Evolutionary conservation across 2,888 invertebrate species (phyloP).

Genomic region (Hypercompe scribonia): DNA sequence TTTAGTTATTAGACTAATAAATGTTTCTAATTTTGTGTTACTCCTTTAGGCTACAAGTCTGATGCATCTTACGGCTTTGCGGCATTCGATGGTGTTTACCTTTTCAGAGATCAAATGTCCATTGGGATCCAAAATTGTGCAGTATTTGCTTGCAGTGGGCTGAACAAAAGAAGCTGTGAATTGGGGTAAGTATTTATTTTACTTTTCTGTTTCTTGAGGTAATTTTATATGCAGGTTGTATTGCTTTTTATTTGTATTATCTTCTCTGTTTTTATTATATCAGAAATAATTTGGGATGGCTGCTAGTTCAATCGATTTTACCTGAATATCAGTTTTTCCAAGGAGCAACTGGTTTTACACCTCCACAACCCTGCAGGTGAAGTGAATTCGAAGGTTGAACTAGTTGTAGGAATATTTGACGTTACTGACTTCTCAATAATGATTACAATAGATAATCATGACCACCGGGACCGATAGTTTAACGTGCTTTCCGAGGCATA

Average conservation of each 20-base stretch:
- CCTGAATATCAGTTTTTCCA: no score
- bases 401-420: no score
- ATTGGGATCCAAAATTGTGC: constrained; percentile 68
- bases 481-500: no score
- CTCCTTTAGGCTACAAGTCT: constrained; percentile 50
- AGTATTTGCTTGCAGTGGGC: constrained; percentile 63
- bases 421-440: no score
- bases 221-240: neutral
- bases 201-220: neutral
- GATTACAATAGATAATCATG: no score
- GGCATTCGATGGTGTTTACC: constrained; percentile 62
- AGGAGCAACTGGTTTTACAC: no score
- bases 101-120: constrained; percentile 49
- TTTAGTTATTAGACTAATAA: neutral
- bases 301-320: no score
- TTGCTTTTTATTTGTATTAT: neutral
- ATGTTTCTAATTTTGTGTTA: neutral
- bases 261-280: no score
- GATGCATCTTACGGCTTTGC: constrained; percentile 62
- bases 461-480: no score
- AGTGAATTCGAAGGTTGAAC: no score
- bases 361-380: no score
- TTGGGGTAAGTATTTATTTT: constrained; percentile 58
- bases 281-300: no score
- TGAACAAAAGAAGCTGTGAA: constrained; percentile 61